Evolutionary conservation across 1,140 invertebrate species (phyloP).

Genomic region (Danaus melanippus): DNA sequence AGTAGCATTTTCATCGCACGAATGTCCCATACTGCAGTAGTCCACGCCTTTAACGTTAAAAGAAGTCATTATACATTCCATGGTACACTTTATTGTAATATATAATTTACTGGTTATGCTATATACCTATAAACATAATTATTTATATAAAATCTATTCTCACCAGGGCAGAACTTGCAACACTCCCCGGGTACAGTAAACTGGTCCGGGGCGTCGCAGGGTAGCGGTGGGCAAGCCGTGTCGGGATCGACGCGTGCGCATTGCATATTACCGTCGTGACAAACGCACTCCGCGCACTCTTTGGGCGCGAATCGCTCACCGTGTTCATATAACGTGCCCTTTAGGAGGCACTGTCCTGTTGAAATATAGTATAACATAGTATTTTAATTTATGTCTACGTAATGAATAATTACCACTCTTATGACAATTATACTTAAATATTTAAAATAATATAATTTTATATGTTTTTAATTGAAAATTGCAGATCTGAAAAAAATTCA

Average conservation of each 20-base stretch:
- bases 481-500: too few species aligned
- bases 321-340: conserved; percentile 86
- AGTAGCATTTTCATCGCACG: conserved; percentile 86
- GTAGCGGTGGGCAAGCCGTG: conserved; percentile 82
- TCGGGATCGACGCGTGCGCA: conserved; percentile 83
- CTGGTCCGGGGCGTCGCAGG: conserved; percentile 84
- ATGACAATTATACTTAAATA: too few species aligned
- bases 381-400: too few species aligned
- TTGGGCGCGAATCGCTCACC: conserved; percentile 82
- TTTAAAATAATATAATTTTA: too few species aligned
- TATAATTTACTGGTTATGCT: too few species aligned
- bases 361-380: too few species aligned
- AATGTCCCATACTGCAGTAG: conserved; percentile 89
- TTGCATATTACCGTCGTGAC: conserved; percentile 85
- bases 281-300: conserved; percentile 83
- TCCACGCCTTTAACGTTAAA: conserved; percentile 79
- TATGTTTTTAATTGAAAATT: too few species aligned
- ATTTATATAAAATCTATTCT: conserved; percentile 8
- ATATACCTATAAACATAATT: too few species aligned
- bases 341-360: conserved; percentile 84
- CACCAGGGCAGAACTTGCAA: conserved; percentile 93
- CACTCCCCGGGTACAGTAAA: conserved; percentile 88
- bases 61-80: not conserved
- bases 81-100: not conserved
- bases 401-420: too few species aligned